These are phyloP conservation scores for Motacilla tschutschensis DNA, from an alignment of 2,113 vertebrate species.

Conservation along the genomic window DNA sequence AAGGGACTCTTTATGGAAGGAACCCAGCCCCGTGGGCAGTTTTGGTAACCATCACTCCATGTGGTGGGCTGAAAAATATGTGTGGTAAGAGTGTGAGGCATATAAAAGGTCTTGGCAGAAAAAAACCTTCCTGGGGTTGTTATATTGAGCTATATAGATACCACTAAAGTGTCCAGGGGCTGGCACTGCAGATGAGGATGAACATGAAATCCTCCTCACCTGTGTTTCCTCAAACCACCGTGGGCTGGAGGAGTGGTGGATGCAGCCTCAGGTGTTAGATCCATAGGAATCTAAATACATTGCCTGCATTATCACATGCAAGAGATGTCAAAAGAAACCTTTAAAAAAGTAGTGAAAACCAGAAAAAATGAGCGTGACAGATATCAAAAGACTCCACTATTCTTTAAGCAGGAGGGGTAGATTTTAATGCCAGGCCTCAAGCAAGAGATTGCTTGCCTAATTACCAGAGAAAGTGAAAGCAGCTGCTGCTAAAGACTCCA, in stretches of 20 bases:
- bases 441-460: conserved; percentile 26
- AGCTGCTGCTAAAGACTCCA: conserved; percentile 26
- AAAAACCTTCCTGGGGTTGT: background rate
- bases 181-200: background rate
- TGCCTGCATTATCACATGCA: background rate
- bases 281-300: background rate
- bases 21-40: background rate
- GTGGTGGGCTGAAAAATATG: background rate
- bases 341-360: background rate
- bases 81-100: background rate
- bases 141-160: background rate
- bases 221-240: background rate
- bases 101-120: background rate
- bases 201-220: background rate
- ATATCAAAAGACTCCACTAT: background rate
- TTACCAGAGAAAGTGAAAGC: conserved; percentile 37
- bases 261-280: background rate
- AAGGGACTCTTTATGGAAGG: background rate
- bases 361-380: background rate
- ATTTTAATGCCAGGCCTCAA: conserved; percentile 13
- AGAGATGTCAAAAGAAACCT: background rate
- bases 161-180: background rate
- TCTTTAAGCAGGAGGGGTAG: background rate
- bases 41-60: background rate
- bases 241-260: background rate